Evolutionary conservation across 2,888 invertebrate genomes (phyloP).

Genomic region (Microctonus brassicae): DNA sequence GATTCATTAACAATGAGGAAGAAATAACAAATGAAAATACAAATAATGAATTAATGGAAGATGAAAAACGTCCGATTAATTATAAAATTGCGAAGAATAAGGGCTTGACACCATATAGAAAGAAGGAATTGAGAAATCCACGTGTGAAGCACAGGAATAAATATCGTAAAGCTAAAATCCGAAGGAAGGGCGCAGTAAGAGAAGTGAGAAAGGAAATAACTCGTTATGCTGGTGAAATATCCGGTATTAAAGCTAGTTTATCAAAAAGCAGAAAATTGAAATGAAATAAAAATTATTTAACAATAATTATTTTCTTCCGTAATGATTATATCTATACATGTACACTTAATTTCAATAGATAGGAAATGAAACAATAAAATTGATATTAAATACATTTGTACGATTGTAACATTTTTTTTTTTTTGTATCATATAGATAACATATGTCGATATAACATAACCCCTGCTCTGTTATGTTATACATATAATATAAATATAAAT

Average conservation of each 20-base stretch:
- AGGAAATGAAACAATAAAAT: not conserved
- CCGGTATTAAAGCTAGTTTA: conserved; percentile 92
- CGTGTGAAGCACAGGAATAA: conserved; percentile 95
- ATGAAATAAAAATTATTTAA: conserved; percentile 63
- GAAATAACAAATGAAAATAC: conserved; percentile 30
- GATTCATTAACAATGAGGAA: conserved; percentile 48
- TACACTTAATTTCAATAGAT: not conserved
- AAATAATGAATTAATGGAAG: conserved; percentile 59
- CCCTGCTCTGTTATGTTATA: not conserved
- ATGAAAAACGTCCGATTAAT: conserved; percentile 85
- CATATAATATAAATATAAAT: not conserved
- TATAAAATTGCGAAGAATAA: conserved; percentile 97
- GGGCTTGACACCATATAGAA: conserved; percentile 90
- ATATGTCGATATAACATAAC: not conserved
- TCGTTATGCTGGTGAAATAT: conserved; percentile 92
- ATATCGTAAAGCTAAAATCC: conserved; percentile 91
- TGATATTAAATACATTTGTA: not conserved
- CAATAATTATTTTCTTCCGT: not conserved
- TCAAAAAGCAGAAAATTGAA: conserved; percentile 92
- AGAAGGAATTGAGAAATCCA: conserved; percentile 94
- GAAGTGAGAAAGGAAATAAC: conserved; percentile 84
- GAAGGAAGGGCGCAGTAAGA: conserved; percentile 93
- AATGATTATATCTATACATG: not conserved
- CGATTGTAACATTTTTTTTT: not conserved
- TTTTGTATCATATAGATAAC: too few relatives aligned